phyloP scores from a whole-genome alignment of 2,113 vertebrate species.

The Mustela lutreola region DNA sequence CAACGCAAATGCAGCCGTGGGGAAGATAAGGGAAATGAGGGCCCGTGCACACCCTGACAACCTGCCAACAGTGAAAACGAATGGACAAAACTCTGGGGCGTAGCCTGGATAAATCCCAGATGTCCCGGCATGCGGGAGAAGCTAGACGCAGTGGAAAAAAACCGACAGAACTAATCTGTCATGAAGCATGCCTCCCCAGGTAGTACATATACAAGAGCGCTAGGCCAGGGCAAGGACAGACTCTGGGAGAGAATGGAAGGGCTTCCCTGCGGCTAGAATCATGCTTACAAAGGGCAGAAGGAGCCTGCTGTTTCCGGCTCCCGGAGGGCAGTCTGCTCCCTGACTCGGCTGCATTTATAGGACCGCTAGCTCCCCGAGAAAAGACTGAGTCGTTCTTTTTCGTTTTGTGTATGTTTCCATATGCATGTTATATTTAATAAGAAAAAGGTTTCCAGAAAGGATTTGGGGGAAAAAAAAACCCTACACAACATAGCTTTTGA shows the following conservation, averaged over 20 bases:
- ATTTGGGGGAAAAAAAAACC: neutral
- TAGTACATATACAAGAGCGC: neutral
- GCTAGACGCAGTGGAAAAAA: neutral
- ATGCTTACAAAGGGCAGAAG: neutral
- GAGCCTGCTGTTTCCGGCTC: neutral
- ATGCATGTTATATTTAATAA: neutral
- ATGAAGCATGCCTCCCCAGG: neutral
- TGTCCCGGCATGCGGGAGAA: neutral
- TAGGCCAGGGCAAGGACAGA: neutral
- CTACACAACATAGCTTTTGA: neutral
- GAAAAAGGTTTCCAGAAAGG: neutral
- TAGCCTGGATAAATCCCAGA: neutral
- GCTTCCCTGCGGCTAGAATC: neutral
- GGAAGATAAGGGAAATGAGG: neutral
- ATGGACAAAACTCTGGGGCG: too few species aligned
- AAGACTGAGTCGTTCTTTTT: neutral
- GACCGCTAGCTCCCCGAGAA: neutral
- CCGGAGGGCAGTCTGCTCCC: neutral
- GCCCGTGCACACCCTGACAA: neutral
- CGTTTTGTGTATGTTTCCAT: neutral
- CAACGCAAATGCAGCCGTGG: neutral
- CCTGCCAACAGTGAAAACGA: neutral
- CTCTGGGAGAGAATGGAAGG: neutral
- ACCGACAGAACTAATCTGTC: neutral
- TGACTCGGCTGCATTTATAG: neutral